Conservation (phyloP, 30 jellyfish, hydroid and myxozoan species). For the Sanderia malayensis region DNA sequence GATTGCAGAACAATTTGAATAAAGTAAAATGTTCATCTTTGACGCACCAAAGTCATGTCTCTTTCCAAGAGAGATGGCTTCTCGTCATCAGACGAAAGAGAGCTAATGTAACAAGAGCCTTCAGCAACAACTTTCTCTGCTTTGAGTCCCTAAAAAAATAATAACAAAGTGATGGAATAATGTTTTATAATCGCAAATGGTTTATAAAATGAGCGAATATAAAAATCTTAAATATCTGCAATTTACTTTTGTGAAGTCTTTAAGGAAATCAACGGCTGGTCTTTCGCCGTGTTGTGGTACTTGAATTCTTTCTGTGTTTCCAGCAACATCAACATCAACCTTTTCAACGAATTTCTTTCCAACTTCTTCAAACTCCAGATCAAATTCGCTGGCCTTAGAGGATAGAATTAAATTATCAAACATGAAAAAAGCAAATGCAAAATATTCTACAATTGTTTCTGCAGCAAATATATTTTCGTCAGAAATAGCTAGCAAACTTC, state of each 20-base stretch:
- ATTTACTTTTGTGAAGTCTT: constrained; percentile 42
- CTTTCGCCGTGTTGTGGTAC: constrained; percentile 51
- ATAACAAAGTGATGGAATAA: neutral
- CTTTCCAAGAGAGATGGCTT: neutral
- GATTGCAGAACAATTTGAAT: neutral
- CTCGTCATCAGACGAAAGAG: neutral
- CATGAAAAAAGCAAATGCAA: no score
- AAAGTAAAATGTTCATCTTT: neutral
- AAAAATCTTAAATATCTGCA: neutral
- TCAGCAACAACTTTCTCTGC: neutral
- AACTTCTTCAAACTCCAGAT: constrained; percentile 26
- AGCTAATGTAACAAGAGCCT: neutral
- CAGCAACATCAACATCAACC: constrained; percentile 32
- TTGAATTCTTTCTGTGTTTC: constrained; percentile 28
- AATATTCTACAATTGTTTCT: no score
- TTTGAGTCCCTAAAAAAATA: neutral
- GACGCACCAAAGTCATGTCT: neutral
- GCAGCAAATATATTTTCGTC: no score
- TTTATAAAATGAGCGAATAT: neutral
- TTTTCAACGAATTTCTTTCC: constrained; percentile 38
- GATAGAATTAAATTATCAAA: no score
- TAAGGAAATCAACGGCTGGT: constrained; percentile 35
- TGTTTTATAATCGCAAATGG: neutral
- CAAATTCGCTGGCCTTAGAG: constrained; percentile 23
- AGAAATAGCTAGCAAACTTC: no score